Conservation (phyloP, 2,888 invertebrate genomes). For the Polymixis lichenea region DNA sequence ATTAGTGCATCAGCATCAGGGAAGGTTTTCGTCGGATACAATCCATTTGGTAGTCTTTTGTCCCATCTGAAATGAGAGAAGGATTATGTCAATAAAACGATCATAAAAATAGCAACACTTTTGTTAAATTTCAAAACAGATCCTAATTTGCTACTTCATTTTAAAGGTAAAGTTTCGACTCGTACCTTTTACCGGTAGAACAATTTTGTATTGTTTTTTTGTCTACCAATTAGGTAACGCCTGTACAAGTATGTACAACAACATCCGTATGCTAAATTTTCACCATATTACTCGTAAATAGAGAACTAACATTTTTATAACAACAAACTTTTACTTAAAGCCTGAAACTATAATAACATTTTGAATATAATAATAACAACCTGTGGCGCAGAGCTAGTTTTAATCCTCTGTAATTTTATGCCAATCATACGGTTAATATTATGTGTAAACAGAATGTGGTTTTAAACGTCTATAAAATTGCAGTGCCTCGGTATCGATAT, state of each 20-base stretch:
- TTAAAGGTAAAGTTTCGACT: background rate
- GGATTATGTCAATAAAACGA: too few species aligned
- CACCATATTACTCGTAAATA: too few species aligned
- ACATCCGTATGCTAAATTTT: background rate
- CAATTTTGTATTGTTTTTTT: background rate
- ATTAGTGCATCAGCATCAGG: slow-evolving; percentile 53
- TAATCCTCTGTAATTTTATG: slow-evolving; percentile 21
- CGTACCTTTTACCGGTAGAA: background rate
- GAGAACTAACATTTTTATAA: too few species aligned
- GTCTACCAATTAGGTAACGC: background rate
- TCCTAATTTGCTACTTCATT: background rate
- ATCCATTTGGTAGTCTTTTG: slow-evolving; percentile 64
- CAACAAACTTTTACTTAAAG: background rate
- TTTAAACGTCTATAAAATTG: slow-evolving; percentile 29
- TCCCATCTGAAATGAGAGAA: slow-evolving; percentile 51
- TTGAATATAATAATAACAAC: slow-evolving; percentile 14
- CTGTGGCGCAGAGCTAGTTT: slow-evolving; percentile 4
- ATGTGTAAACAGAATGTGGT: slow-evolving; percentile 10
- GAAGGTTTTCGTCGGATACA: slow-evolving; percentile 37
- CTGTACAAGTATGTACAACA: background rate
- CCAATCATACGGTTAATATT: slow-evolving; percentile 34
- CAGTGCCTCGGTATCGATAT: background rate
- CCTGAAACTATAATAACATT: slow-evolving; percentile 1
- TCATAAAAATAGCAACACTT: too few species aligned
- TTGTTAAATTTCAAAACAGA: background rate